Evolutionary conservation across 1,140 invertebrate species (phyloP).

Genomic region (Spodoptera litura): DNA sequence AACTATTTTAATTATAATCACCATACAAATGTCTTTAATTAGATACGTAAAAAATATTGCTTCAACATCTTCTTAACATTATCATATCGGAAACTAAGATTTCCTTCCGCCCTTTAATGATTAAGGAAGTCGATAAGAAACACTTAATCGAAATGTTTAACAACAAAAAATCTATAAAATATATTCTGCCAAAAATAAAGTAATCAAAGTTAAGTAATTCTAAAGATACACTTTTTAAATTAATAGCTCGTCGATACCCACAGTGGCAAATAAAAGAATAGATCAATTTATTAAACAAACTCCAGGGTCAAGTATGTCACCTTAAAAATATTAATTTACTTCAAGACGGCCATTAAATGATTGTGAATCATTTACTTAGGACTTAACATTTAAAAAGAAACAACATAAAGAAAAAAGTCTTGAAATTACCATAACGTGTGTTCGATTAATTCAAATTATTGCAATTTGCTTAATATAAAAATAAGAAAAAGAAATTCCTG

Average conservation of each 20-base stretch:
- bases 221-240: slow-evolving; percentile 2
- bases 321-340: slow-evolving; percentile 57
- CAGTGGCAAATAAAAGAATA: slow-evolving; percentile 51
- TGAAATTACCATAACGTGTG: slow-evolving; percentile 62
- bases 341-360: slow-evolving; percentile 55
- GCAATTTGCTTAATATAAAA: slow-evolving; percentile 42
- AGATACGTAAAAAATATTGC: no score
- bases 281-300: slow-evolving; percentile 48
- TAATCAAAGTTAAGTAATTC: neutral
- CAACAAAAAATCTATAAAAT: neutral
- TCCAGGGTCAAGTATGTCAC: slow-evolving; percentile 62
- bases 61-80: no score
- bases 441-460: slow-evolving; percentile 57
- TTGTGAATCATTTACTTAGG: slow-evolving; percentile 65
- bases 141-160: neutral
- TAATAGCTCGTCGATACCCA: slow-evolving; percentile 20
- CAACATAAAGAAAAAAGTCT: slow-evolving; percentile 56
- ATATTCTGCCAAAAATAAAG: neutral
- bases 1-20: no score
- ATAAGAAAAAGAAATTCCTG: slow-evolving; percentile 2
- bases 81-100: no score
- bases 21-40: no score
- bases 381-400: slow-evolving; percentile 61
- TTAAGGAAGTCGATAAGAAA: neutral
- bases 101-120: no score